Evolutionary conservation across 92 coral and sea anemone species (phyloP), one percentile per base, ranked within the genome.

Genomic region (Ricordea florida): DNA sequence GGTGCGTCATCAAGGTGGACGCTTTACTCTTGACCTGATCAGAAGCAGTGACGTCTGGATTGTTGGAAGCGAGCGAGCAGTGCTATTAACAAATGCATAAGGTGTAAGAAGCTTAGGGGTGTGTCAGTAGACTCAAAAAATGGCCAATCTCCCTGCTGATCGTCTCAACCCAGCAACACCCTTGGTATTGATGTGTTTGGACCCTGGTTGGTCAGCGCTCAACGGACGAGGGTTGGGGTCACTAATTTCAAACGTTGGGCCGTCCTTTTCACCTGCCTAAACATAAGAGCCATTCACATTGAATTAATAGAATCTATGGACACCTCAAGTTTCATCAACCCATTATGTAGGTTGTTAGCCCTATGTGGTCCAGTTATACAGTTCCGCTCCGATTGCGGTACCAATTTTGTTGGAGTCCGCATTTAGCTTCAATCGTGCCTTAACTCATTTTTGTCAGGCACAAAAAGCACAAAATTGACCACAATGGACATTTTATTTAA

Each of bases 241-340:
- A 63, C 64, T 0, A 47, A 67, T 29, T 45, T 23, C 49, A 85
- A 85, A 38, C 90, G 73, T 47, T 79, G 83, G 86, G 82, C 91
- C 6, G 78, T 85, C 5, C 72, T 85, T 8, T 85, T 85, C 75
- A 70, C 70, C 2, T 69, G 89, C 31, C 18, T 77, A 63, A 45
- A 67, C 0, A 62, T 57, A 3, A 7, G 84, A 2, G 85, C 85
- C 26, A 70, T 78, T n/a, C 81, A 66, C 49, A 86, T 72, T 6
- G 87, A 86, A 46, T 20, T 86, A 4, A 50, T 79, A 7, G 86
- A 85, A 29, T 56, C 77, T 8, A 72, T 85, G 91, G 83, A 85
- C 47, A 73, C 60, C n/a, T 68, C 48, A 16, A 42, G 72, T 27
- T 65, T 65, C 72, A 65, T 65, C 27, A 50, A 68, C 20, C 69